Conservation (phyloP, 2,113 vertebrate species). For the Stomatorhinus ivindoensis region DNA sequence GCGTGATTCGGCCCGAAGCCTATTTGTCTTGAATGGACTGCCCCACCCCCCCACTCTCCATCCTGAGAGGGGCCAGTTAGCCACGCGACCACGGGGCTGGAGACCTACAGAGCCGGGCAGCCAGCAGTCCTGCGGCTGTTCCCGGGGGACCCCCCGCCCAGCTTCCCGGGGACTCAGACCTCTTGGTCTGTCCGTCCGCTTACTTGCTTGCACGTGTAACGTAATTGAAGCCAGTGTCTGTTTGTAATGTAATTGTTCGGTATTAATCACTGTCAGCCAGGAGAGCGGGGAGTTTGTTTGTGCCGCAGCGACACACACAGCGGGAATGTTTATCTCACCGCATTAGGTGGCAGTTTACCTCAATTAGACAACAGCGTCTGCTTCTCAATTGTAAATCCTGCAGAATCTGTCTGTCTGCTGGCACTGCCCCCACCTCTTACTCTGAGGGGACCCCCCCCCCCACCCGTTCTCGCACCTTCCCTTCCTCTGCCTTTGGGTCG, state of each 20-base stretch:
- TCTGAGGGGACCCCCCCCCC: neutral
- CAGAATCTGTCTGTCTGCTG: neutral
- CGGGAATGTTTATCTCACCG: constrained; percentile 15
- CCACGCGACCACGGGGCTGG: neutral
- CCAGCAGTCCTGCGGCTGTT: neutral
- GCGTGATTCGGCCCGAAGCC: neutral
- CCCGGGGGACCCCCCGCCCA: neutral
- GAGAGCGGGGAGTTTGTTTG: constrained; percentile 6
- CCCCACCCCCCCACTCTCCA: neutral
- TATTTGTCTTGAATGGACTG: neutral
- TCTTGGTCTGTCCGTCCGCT: neutral
- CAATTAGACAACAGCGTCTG: constrained; percentile 6
- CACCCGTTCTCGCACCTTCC: neutral
- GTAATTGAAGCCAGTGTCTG: constrained; percentile 19
- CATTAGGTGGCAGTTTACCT: constrained; percentile 22
- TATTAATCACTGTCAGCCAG: constrained; percentile 19
- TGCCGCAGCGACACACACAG: neutral
- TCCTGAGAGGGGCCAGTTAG: neutral
- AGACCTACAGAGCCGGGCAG: neutral
- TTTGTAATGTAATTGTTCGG: constrained; percentile 1
- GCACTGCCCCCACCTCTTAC: neutral
- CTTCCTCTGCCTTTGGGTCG: neutral
- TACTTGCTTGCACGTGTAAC: neutral
- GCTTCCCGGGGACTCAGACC: neutral
- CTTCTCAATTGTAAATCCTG: constrained; percentile 12